These are phyloP conservation scores for Atta texana DNA, from an alignment of 1,140 invertebrate genomes.

Conservation along the genomic window DNA sequence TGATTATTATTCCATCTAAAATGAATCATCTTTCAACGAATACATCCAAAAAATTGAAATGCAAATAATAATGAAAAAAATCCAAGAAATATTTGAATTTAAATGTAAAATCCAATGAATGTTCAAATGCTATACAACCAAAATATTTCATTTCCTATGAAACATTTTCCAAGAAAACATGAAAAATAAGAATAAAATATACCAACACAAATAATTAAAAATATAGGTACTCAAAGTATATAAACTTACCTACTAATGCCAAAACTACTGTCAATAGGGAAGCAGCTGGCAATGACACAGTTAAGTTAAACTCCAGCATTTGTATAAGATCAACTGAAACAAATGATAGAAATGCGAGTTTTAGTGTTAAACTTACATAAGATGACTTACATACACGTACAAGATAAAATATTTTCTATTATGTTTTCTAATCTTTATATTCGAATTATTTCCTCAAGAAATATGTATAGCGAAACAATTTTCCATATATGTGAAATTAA, in stretches of 20 bases:
- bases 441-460: background rate
- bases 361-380: background rate
- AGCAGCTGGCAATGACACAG: constrained; percentile 97
- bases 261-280: constrained; percentile 98
- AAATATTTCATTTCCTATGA: background rate
- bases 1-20: background rate
- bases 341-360: constrained; percentile 79
- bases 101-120: background rate
- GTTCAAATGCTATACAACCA: background rate
- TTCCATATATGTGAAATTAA: background rate
- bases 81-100: background rate
- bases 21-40: background rate
- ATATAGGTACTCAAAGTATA: background rate
- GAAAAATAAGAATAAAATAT: background rate
- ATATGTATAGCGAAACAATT: background rate
- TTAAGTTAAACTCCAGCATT: constrained; percentile 98
- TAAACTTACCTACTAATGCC: constrained; percentile 97
- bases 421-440: background rate
- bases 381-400: too few relatives aligned
- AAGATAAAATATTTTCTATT: background rate
- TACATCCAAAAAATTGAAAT: background rate
- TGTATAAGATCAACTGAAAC: constrained; percentile 97
- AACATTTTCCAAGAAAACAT: background rate
- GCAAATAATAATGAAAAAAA: background rate
- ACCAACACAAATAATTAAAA: background rate